Evolutionary conservation across 2,888 invertebrate genomes (phyloP), one percentile per base, ranked within the genome.

Genomic region (Thymelicus acteon): DNA sequence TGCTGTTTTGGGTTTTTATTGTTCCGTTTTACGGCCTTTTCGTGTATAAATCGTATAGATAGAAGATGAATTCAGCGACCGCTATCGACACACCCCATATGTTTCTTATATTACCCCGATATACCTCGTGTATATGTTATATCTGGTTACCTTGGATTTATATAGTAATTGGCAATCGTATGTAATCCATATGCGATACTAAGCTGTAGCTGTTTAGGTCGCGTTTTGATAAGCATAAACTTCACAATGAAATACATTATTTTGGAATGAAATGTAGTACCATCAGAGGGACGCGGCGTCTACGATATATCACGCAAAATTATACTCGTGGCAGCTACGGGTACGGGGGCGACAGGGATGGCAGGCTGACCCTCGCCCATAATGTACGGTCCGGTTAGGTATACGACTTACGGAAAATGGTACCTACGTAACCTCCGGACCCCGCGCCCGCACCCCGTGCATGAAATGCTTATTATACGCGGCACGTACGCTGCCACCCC

Each of bases 381-480:
- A 94, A 94, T 94, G 93, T 94, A 93, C 92, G 91, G 93, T 94
- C 94, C 94, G 92, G 92, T 94, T 94, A 93, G 92, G 93, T 93
- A 92, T 90, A 91, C 92, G 92, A 92, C 93, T 93, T 92, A 92
- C 93, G 90, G 91, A 88, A 90, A 91, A 90, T 91, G 91, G 92
- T 92, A 91, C 88, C 87, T 89, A 90, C 90, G 89, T 88, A 88
- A 85, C 88, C 86, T 85, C 85, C 80, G 81, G 81, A 85, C 84
- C 89, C 90, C 89, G 89, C 90, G 85, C 84, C 83, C 84, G 83
- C 86, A 79, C 90, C 94, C 92, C 92, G 88, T 93, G 94, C 95
- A 95, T 95, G 95, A 95, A 94, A 93, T 94, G 94, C 94, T 94
- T 94, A 94, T 94, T 94, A 94, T 94, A 93, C 94, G 92, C 91